phyloP scores from a whole-genome alignment of 2,113 vertebrate species.

The Phainopepla nitens region DNA sequence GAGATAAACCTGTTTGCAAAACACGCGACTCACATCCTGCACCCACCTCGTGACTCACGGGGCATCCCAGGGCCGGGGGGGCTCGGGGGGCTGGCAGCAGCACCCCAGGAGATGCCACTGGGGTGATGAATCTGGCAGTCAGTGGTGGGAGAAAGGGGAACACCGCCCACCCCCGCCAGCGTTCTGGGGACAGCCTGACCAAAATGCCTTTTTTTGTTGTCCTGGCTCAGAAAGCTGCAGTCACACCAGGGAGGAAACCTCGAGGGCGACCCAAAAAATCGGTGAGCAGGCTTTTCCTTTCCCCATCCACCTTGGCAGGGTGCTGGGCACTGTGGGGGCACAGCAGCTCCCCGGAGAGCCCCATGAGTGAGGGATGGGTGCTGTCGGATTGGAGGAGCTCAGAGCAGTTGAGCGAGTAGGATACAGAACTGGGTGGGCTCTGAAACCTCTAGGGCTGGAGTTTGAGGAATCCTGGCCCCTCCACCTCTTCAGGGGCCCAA shows the following conservation, averaged over 20 bases:
- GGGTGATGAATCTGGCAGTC: not conserved
- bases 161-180: fast-evolving
- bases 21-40: conserved; percentile 67
- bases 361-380: fast-evolving
- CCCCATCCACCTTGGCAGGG: not conserved
- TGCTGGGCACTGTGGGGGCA: not conserved
- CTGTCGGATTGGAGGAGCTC: not conserved
- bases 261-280: conserved; percentile 94
- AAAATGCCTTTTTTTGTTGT: not conserved
- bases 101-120: not conserved
- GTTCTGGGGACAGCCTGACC: not conserved
- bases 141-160: not conserved
- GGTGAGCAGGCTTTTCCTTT: conserved; percentile 66
- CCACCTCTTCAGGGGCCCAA: not conserved
- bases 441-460: fast-evolving
- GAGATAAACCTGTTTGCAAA: conserved; percentile 30
- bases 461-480: not conserved
- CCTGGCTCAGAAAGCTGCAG: conserved; percentile 79
- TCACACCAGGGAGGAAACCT: conserved; percentile 83
- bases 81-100: not conserved
- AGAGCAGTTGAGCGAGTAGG: not conserved
- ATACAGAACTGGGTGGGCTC: not conserved
- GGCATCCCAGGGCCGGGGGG: not conserved
- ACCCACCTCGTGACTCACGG: conserved; percentile 58
- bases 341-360: not conserved